These are phyloP conservation scores for Linhomoeus sp. DNA, from an alignment of 2,888 invertebrate genomes.

Conservation along the genomic window DNA sequence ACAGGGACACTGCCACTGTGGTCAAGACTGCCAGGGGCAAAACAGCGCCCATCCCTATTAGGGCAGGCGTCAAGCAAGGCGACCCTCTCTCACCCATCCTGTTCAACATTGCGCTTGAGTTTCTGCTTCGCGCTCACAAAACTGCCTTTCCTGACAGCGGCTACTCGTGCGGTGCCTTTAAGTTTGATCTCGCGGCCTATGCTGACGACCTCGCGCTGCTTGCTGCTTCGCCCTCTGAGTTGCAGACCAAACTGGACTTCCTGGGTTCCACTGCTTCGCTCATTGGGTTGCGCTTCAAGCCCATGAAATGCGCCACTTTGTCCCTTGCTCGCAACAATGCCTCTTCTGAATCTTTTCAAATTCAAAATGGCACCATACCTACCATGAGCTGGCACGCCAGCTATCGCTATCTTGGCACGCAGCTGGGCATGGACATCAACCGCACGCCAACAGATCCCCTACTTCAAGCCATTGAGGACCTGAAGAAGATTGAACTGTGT, in stretches of 20 bases:
- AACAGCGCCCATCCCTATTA: neutral
- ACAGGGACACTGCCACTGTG: neutral
- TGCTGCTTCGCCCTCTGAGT: neutral
- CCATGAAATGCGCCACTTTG: neutral
- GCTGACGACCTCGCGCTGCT: conserved; percentile 14
- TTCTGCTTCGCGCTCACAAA: neutral
- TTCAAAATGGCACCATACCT: neutral
- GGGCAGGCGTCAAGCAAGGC: neutral
- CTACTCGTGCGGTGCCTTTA: neutral
- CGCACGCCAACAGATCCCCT: neutral
- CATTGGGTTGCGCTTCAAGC: neutral
- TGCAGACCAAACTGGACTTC: neutral
- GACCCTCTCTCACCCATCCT: neutral
- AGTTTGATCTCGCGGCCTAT: conserved; percentile 5
- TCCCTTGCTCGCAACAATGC: neutral
- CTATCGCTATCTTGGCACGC: neutral
- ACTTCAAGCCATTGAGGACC: neutral
- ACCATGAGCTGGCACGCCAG: neutral
- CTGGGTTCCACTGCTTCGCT: neutral
- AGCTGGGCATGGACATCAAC: neutral
- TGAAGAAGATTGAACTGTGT: conserved; percentile 5
- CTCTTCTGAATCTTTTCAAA: neutral
- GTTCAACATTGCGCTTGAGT: neutral
- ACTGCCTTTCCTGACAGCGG: neutral
- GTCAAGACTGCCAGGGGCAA: neutral